Conservation (phyloP, 2,113 vertebrate species). For the Oxygymnocypris stewartii region DNA sequence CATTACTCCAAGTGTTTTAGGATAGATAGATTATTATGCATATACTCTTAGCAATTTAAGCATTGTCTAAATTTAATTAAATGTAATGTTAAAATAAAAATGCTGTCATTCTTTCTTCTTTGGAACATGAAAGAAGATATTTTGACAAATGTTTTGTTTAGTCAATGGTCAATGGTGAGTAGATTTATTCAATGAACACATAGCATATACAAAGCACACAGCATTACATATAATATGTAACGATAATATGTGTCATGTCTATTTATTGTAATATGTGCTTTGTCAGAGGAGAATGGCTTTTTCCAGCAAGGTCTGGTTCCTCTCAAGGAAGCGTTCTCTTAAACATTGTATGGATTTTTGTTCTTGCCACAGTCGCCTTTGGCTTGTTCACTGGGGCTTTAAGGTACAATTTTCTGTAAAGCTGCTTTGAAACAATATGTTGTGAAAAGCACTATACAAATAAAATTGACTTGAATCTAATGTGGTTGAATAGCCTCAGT, state of each 20-base stretch:
- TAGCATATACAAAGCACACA: not conserved
- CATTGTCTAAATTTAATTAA: not conserved
- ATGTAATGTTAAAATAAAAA: not conserved
- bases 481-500: conserved; percentile 10
- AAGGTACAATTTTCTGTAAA: conserved; percentile 19
- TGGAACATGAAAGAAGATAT: not conserved
- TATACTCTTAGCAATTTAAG: not conserved
- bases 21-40: not conserved
- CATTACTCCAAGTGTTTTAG: not conserved
- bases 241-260: not conserved
- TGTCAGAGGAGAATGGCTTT: not conserved
- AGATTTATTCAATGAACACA: not conserved
- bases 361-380: not conserved
- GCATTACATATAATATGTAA: not conserved
- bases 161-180: not conserved
- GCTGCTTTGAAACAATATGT: not conserved
- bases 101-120: not conserved
- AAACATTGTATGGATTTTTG: not conserved
- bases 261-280: not conserved
- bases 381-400: not conserved
- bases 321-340: not conserved
- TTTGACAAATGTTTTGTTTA: not conserved
- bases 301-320: not conserved
- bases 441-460: conserved; percentile 10
- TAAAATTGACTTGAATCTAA: conserved; percentile 4